These are phyloP conservation scores for Lordiphosa collinella DNA, from an alignment of 1,140 invertebrate species.

Conservation along the genomic window DNA sequence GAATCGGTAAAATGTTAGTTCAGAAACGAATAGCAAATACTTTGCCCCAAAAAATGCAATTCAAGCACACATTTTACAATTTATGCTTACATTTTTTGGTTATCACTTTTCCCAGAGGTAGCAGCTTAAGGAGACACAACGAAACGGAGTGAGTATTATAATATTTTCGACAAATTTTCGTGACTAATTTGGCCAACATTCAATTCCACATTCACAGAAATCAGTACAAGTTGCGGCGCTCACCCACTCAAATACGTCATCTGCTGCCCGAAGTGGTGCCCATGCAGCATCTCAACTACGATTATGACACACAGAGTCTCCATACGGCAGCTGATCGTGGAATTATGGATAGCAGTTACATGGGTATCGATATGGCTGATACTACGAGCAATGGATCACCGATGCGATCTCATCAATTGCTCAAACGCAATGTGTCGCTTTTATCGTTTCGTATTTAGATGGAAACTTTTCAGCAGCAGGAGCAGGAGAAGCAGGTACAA, in stretches of 20 bases:
- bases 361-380: conserved; percentile 55
- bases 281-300: conserved; percentile 81
- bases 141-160: too few relatives aligned
- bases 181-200: not conserved
- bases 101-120: conserved; percentile 12
- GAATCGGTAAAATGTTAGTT: too few relatives aligned
- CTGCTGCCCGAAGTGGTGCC: conserved; percentile 85
- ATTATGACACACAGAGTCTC: conserved; percentile 73
- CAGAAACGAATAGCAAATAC: not conserved
- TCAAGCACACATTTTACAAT: too few relatives aligned
- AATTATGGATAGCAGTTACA: conserved; percentile 58
- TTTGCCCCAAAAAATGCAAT: not conserved
- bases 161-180: too few relatives aligned
- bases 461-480: conserved; percentile 15
- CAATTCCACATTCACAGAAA: conserved; percentile 36
- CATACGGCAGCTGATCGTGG: conserved; percentile 58
- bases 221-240: conserved; percentile 85
- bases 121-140: conserved; percentile 24
- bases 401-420: conserved; percentile 53
- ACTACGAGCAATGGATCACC: conserved; percentile 46
- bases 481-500: conserved; percentile 15
- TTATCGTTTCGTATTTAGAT: conserved; percentile 75
- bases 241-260: conserved; percentile 87
- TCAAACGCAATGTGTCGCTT: conserved; percentile 76
- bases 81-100: not conserved